Base-by-base conservation (phyloP, 2,888 invertebrate species). In the Marasmarcha lunaedactyla region DNA sequence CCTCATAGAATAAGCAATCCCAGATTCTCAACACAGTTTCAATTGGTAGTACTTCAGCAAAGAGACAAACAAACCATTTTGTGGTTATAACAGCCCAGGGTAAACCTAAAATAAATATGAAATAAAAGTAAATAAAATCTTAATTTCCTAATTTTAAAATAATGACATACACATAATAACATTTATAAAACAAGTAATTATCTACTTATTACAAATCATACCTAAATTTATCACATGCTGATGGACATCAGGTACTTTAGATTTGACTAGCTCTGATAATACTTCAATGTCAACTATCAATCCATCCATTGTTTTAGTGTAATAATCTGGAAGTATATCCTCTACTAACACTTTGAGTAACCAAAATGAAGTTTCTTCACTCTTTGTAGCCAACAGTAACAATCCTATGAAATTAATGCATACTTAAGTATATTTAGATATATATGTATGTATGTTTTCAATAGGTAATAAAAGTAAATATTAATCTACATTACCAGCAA, bases 21-120 rank as follows among this genome's bases (percentile, higher is more conserved):
- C 97, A 97, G 72, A 97, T 92, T 58, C 97, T 86, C 14, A 97
- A 83, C 33, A 96, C 95, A 5, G 97, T 97, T 88, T 97, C 97
- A 42, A 93, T 90, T 1, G 97, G 97, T 44, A 97, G 85, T 40
- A 96, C 95, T 84, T 97, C 97, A 38, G 94, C 93, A 74, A 92
- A 97, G 38, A 97, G 84, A 63, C 97, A 97, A 54, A 97, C 92
- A 65, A 97, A 96, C 97, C 97, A 97, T 78, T 97, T 97, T 42
- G 95, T 95, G 15, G 92, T 91, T 54, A 96, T 90, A 42, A 97
- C 91, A 39, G 94, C 91, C 92, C 95, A 96, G 10, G 94, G 93
- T 53, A 96, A 86, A 42, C 93, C 88, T 88, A 47, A 1, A 49
- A 49, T 26, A 30, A 6, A 30, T 5, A 20, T 20, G 20, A 20